Percentiles rank a stretch among this genome's conserved stretches.
Conservation (phyloP, 2,113 vertebrate species). For the Synodontis membranacea region DNA sequence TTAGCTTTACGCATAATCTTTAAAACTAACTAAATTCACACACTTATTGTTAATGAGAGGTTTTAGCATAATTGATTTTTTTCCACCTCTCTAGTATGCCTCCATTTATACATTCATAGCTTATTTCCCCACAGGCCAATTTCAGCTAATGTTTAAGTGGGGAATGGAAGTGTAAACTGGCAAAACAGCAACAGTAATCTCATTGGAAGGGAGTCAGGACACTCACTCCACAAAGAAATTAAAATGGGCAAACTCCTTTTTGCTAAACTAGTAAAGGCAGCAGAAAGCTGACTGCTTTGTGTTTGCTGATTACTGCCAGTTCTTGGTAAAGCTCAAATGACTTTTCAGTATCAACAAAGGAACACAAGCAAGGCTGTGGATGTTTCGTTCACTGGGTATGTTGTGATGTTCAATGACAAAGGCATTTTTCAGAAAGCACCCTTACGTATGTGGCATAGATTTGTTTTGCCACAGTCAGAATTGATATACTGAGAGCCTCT, state of each 20-base stretch:
- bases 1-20: constrained; percentile 34
- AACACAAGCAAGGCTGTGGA: constrained; percentile 7
- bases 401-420: not conserved
- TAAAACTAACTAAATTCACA: constrained; percentile 43
- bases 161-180: constrained; percentile 36
- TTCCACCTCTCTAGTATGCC: constrained; percentile 16
- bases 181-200: constrained; percentile 38
- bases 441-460: not conserved
- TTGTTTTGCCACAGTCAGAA: not conserved
- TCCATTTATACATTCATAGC: constrained; percentile 44
- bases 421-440: not conserved
- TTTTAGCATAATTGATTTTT: constrained; percentile 54
- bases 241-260: constrained; percentile 25
- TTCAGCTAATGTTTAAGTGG: constrained; percentile 38
- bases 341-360: constrained; percentile 35
- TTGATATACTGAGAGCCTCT: not conserved
- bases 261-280: constrained; percentile 26
- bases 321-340: constrained; percentile 29
- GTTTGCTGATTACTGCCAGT: constrained; percentile 25
- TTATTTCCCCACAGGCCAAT: constrained; percentile 46
- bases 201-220: constrained; percentile 12
- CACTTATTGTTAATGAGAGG: constrained; percentile 52
- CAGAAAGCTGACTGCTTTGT: constrained; percentile 13
- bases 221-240: constrained; percentile 21
- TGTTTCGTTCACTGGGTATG: constrained; percentile 9